These are phyloP conservation scores for Drosophila algonquin DNA, from an alignment of 2,888 invertebrate genomes.

Conservation along the genomic window DNA sequence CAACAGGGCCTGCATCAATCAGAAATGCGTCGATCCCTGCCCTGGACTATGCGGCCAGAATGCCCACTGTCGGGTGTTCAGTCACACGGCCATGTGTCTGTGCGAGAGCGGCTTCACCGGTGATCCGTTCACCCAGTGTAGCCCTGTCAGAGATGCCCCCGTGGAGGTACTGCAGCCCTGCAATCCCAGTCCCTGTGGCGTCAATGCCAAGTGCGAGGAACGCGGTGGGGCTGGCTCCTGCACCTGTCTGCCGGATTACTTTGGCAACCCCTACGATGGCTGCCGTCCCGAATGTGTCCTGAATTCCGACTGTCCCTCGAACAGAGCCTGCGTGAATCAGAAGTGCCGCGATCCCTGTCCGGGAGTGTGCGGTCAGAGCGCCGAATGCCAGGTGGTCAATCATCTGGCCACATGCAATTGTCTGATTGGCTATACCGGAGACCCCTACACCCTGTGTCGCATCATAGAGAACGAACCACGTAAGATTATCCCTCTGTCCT, in stretches of 20 bases:
- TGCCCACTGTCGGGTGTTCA: constrained; percentile 86
- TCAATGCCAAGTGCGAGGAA: constrained; percentile 90
- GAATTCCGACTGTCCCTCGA: constrained; percentile 88
- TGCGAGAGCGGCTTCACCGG: constrained; percentile 86
- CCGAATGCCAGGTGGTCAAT: constrained; percentile 87
- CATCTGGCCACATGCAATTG: constrained; percentile 88
- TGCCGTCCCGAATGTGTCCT: constrained; percentile 88
- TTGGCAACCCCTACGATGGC: constrained; percentile 91
- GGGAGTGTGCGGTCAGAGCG: constrained; percentile 87
- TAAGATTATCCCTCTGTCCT: constrained; percentile 78
- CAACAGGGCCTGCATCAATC: constrained; percentile 86
- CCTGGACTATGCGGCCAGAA: constrained; percentile 86
- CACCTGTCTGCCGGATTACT: constrained; percentile 88
- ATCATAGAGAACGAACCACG: constrained; percentile 83
- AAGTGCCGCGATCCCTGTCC: constrained; percentile 88
- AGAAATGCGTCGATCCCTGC: constrained; percentile 87
- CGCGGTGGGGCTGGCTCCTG: constrained; percentile 90
- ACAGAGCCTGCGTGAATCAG: constrained; percentile 87
- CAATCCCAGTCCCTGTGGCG: constrained; percentile 86
- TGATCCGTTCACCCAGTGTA: constrained; percentile 85
- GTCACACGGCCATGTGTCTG: constrained; percentile 86
- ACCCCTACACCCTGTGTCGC: constrained; percentile 88
- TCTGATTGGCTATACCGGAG: constrained; percentile 86
- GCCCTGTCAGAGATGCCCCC: constrained; percentile 84
- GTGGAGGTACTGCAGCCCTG: constrained; percentile 84